A percentile compares a stretch with the other conserved stretches of the same genome.
phyloP scores from a whole-genome alignment of 2,113 vertebrate species.

The Cryptotis parvus region DNA sequence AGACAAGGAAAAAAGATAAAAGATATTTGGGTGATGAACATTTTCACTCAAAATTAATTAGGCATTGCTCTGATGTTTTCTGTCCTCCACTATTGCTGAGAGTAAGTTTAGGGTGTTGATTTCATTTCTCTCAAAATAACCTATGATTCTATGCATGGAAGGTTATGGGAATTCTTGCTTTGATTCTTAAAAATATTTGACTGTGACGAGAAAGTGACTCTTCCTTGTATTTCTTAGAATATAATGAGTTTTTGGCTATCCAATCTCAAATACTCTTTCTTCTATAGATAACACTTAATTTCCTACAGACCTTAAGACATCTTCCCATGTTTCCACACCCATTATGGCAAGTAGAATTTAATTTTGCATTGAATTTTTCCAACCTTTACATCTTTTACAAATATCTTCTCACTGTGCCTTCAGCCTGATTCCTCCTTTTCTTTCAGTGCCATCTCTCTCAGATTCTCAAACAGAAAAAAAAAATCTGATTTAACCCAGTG shows the following conservation, averaged over 20 bases:
- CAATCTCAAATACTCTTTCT: neutral
- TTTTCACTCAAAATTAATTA: constrained; percentile 15
- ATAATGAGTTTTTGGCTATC: neutral
- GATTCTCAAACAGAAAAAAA: neutral
- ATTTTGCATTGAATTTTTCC: neutral
- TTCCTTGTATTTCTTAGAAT: neutral
- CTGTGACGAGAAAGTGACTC: neutral
- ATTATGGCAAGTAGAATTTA: neutral
- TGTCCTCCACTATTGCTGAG: neutral
- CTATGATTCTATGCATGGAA: neutral
- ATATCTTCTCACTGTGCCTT: neutral
- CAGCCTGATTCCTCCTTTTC: neutral
- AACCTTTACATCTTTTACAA: neutral
- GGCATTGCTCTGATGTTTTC: neutral
- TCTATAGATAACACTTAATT: neutral
- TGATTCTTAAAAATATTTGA: constrained; percentile 30
- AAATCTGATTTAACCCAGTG: neutral
- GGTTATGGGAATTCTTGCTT: neutral
- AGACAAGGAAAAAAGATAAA: neutral
- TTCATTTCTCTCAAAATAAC: constrained; percentile 35
- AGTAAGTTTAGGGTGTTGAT: neutral
- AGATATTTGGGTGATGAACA: neutral
- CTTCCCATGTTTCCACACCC: neutral
- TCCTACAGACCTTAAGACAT: neutral
- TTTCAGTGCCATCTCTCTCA: neutral